phyloP scores from a whole-genome alignment of 2,888 invertebrate genomes.

The Amblyjoppa proteus region DNA sequence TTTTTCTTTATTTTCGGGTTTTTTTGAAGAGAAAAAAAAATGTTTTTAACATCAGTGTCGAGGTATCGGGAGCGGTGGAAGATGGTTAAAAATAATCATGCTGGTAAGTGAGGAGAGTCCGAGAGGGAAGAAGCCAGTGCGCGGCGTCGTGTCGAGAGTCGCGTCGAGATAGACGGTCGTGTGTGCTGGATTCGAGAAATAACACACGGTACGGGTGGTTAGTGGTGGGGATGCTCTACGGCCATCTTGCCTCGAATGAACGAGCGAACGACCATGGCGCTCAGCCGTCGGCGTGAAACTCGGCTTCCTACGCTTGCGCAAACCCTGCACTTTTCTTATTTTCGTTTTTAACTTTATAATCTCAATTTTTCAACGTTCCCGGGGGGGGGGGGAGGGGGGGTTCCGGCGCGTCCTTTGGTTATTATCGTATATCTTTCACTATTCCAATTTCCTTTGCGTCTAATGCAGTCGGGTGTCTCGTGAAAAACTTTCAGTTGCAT shows the following conservation, averaged over 20 bases:
- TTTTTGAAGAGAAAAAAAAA: conserved; percentile 23
- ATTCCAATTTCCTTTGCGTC: conserved; percentile 1
- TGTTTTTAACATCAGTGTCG: conserved; percentile 45
- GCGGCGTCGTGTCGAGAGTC: conserved; percentile 53
- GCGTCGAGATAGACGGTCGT: conserved; percentile 54
- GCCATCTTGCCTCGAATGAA: conserved; percentile 67
- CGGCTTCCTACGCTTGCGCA: conserved; percentile 21
- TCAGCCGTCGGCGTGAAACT: conserved; percentile 60
- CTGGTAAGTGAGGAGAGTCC: conserved; percentile 65
- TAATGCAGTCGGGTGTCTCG: neutral
- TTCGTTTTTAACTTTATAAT: conserved; percentile 8
- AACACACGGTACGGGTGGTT: conserved; percentile 35
- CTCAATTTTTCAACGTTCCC: conserved; percentile 32
- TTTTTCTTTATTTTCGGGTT: conserved; percentile 34
- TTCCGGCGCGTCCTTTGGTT: neutral
- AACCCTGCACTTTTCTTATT: conserved; percentile 14
- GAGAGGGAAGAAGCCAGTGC: conserved; percentile 54
- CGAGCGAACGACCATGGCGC: conserved; percentile 43
- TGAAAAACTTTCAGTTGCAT: neutral
- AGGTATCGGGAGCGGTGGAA: conserved; percentile 44
- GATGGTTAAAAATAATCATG: conserved; percentile 69
- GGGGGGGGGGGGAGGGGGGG: too few species aligned
- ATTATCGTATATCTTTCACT: conserved; percentile 1
- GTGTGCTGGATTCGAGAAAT: conserved; percentile 50
- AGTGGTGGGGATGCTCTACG: conserved; percentile 57